A percentile compares a stretch with the other conserved stretches of the same genome.
Evolutionary conservation across 2,888 invertebrate genomes (phyloP).

Genomic region (Iselma pallidipennis): DNA sequence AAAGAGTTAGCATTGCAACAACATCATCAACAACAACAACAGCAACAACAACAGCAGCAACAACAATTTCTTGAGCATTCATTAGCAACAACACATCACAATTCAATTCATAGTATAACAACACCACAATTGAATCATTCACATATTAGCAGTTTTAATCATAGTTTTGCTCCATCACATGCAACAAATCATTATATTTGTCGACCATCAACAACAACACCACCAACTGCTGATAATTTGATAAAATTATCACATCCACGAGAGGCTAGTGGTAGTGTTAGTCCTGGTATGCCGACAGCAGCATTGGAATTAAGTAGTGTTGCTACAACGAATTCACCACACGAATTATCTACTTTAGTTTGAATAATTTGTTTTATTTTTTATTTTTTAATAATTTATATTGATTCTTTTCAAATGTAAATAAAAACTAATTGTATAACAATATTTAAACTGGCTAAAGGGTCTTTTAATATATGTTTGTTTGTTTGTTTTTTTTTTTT

Average conservation of each 20-base stretch:
- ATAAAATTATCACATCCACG: slow-evolving; percentile 51
- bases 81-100: slow-evolving; percentile 35
- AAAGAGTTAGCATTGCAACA: slow-evolving; percentile 60
- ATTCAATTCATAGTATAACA: slow-evolving; percentile 49
- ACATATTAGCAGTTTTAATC: slow-evolving; percentile 49
- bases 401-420: slow-evolving; percentile 24
- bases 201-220: slow-evolving; percentile 66
- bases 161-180: slow-evolving; percentile 49
- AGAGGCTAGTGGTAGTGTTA: slow-evolving; percentile 65
- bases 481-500: slow-evolving; percentile 23
- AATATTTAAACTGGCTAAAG: slow-evolving; percentile 38
- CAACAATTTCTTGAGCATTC: slow-evolving; percentile 36
- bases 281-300: slow-evolving; percentile 64
- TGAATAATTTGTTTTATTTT: too few species aligned
- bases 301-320: slow-evolving; percentile 65
- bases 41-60: slow-evolving; percentile 42
- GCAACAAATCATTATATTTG: slow-evolving; percentile 63
- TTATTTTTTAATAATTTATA: slow-evolving; percentile 37
- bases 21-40: slow-evolving; percentile 39
- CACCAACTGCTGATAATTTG: slow-evolving; percentile 52
- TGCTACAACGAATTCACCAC: slow-evolving; percentile 66
- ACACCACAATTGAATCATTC: slow-evolving; percentile 49
- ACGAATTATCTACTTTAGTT: slow-evolving; percentile 72
- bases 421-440: slow-evolving; percentile 28
- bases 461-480: slow-evolving; percentile 35